These are phyloP conservation scores for Plutella xylostella DNA, from an alignment of 2,888 invertebrate genomes.

Conservation along the genomic window DNA sequence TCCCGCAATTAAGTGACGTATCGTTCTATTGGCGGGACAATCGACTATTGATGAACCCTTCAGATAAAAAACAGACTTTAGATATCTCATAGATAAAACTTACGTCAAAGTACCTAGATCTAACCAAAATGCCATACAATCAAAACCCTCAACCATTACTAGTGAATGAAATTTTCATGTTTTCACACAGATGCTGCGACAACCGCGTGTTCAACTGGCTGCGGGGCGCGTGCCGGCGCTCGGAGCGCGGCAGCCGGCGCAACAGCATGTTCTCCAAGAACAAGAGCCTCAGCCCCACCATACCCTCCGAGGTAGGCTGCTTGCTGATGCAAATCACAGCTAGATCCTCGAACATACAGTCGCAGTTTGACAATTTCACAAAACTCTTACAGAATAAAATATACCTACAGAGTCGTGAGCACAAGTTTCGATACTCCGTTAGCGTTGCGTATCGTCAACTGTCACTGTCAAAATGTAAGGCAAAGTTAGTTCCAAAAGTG, in stretches of 20 bases:
- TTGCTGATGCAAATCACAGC: too few species aligned
- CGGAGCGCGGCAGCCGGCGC: constrained; percentile 68
- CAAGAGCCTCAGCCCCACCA: constrained; percentile 74
- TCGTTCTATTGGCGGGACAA: too few species aligned
- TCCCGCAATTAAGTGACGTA: too few species aligned
- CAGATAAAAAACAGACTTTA: not conserved
- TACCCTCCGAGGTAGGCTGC: constrained; percentile 71
- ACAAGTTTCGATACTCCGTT: too few species aligned
- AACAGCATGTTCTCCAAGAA: constrained; percentile 75
- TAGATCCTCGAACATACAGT: too few species aligned
- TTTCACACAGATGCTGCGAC: constrained; percentile 42
- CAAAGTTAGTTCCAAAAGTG: too few species aligned
- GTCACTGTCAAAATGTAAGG: too few species aligned
- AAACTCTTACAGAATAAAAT: not conserved
- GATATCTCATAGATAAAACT: not conserved
- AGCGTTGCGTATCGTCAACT: too few species aligned
- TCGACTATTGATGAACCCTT: too few species aligned
- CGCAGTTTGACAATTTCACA: not conserved
- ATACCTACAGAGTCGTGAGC: too few species aligned
- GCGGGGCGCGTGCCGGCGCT: constrained; percentile 58
- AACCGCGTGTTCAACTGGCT: constrained; percentile 45
- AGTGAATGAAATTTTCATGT: not conserved
- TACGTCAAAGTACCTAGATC: too few species aligned
- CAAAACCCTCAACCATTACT: not conserved
- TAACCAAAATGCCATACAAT: too few species aligned